Base-by-base conservation (phyloP, 2,888 invertebrate genomes). In the Maniola hyperantus region DNA sequence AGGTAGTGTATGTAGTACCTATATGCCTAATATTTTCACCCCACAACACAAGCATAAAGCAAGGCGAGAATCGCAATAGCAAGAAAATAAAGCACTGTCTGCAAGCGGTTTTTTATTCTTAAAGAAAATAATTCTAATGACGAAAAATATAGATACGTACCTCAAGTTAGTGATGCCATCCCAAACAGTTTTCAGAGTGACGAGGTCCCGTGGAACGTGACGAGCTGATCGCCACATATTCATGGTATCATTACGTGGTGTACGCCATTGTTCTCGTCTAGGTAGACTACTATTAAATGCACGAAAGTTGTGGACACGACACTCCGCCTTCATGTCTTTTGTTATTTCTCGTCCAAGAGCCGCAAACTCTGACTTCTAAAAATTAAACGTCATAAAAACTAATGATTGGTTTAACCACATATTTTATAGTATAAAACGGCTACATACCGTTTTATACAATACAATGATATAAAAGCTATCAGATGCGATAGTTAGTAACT, bases 131-230 rank as follows among this genome's bases (percentile, higher is more conserved):
- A 26, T 26, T n/a, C n/a, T 1, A 26, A 4, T 26, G 26, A 26
- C 4, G 26, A 26, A 26, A 26, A 26, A 15, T 42, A 15, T 15
- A 46, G 20, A 20, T 69, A 26, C 8, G 10, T 77, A 93, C 94
- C 93, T 88, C 15, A 95, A 83, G 75, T 94, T 90, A 6, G 94
- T 94, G 33, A 95, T 95, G 46, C 93, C 94, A 71, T 94, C 92
- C 94, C 95, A 95, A 2, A 95, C 94, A 33, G 93, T 88, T 66
- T 94, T 93, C 87, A 95, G 93, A 0, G 93, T 93, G 64, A 94
- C 93, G 0, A 95, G 82, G 48, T 94, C 93, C 65, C 86, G 83
- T 0, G 94, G 94, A 2, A 94, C 93, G 63, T 93, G 86, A 48
- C 93, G 87, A 44, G 93, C 93, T 0, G 90, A 87, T 15, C 94